phyloP scores from a whole-genome alignment of 2,113 vertebrate genomes.

The Corydoras sp. region DNA sequence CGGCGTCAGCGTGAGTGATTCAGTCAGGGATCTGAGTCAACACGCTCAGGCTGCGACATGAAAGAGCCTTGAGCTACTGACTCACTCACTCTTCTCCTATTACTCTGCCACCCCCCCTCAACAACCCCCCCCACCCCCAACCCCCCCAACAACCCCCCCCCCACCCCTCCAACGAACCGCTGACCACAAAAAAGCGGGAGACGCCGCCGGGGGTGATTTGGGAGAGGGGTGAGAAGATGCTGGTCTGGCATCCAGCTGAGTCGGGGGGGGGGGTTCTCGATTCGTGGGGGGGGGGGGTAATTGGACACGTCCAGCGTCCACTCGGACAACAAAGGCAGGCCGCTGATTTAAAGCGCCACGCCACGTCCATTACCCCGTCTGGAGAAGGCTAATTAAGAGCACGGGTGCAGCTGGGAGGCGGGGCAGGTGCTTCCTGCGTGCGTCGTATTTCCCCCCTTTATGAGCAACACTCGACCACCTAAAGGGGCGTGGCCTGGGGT shows the following conservation, averaged over 20 bases:
- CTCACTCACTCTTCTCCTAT: constrained; percentile 31
- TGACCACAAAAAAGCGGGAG: constrained; percentile 48
- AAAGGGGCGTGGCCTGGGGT: too few species aligned
- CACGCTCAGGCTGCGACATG: constrained; percentile 38
- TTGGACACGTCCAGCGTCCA: not conserved
- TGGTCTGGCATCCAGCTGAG: constrained; percentile 10
- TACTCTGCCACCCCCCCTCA: constrained; percentile 1
- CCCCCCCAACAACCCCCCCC: constrained; percentile 2
- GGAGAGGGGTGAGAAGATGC: constrained; percentile 21
- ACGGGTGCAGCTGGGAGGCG: not conserved
- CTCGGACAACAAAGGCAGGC: not conserved
- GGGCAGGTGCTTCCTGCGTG: constrained; percentile 12
- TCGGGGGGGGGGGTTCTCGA: too few species aligned
- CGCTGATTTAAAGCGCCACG: constrained; percentile 1
- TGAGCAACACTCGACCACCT: too few species aligned
- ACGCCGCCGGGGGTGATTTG: not conserved
- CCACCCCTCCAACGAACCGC: constrained; percentile 25
- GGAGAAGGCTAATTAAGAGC: constrained; percentile 12
- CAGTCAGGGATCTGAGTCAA: constrained; percentile 38
- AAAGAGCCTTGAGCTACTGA: constrained; percentile 46
- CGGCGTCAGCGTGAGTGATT: constrained; percentile 8
- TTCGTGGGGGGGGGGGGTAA: too few species aligned
- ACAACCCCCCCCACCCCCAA: not conserved
- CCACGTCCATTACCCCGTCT: constrained; percentile 13
- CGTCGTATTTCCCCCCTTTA: not conserved